Base-by-base conservation (phyloP, 2,797 vertebrate species). In the Diceros bicornis region DNA sequence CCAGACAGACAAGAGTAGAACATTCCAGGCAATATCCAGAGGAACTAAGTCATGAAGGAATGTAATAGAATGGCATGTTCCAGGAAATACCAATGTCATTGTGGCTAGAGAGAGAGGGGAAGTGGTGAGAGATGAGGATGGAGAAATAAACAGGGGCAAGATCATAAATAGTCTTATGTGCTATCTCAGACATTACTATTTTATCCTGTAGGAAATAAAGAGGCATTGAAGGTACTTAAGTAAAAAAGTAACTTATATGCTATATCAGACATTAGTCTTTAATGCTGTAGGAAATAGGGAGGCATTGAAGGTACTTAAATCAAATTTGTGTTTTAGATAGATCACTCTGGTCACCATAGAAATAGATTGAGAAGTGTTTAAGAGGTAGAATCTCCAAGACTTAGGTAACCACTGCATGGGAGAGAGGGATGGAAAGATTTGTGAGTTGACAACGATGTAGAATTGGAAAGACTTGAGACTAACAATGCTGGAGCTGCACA, bases 1-100 rank as follows among this genome's bases (percentile, higher is more conserved):
- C n/a, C 78, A 95, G 66, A 71, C 14, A 93, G 25, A 85, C 34
- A 97, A 91, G 44, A 88, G 34, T 37, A 84, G 68, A 82, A 21
- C 61, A 94, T 61, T 94, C 32, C 55, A 96, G 37, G 88, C 6
- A 71, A 57, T 47, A 68, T 62, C 27, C 68, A 91, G 64, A 95
- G 55, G 84, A 95, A 87, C 55, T 96, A 96, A 97, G 52, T 92
- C 82, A 94, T 79, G 29, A 79, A 89, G 57, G 21, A 91, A 94
- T 91, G 52, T 62, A 83, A 92, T 34, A 84, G 34, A 82, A 87
- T 61, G 55, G 27, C n/a, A 59, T 68, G 66, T 82, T 94, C 57
- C 55, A 92, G 79, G 82, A 94, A 97, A 96, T 83, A 64, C 44
- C 78, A 94, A 18, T 87, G 41, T 90, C 81, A 59, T 2, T 69